Evolutionary conservation across 2,888 invertebrate genomes (phyloP).

Genomic region (Coenonympha arcania): DNA sequence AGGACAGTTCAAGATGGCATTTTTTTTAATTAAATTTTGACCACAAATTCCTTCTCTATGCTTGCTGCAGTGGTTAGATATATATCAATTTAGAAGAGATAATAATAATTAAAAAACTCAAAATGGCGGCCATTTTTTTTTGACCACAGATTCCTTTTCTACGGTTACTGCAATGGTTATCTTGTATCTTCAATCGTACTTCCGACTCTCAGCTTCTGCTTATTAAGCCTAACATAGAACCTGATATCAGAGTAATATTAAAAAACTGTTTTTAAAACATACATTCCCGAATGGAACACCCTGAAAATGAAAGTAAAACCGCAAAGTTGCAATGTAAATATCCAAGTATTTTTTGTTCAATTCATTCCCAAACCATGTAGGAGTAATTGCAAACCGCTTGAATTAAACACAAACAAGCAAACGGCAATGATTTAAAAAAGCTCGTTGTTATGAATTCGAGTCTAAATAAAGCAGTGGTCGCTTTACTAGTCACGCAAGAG

Average conservation of each 20-base stretch:
- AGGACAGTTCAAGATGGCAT: too few species aligned
- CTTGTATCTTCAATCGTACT: too few species aligned
- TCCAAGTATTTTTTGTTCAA: neutral
- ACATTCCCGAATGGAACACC: neutral
- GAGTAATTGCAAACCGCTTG: constrained; percentile 4
- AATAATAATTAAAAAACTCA: too few species aligned
- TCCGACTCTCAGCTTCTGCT: too few species aligned
- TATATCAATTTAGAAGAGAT: too few species aligned
- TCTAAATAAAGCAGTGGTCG: constrained; percentile 4
- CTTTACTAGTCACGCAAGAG: constrained; percentile 1
- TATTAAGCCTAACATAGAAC: too few species aligned
- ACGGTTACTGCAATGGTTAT: too few species aligned
- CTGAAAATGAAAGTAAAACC: constrained; percentile 4
- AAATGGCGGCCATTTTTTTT: too few species aligned
- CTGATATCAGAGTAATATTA: neutral
- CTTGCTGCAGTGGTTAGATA: too few species aligned
- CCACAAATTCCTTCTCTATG: too few species aligned
- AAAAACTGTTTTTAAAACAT: neutral
- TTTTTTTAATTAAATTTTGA: too few species aligned
- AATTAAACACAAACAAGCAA: constrained; percentile 4
- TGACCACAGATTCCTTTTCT: too few species aligned
- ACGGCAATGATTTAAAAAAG: constrained; percentile 5
- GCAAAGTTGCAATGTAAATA: neutral
- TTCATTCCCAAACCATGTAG: neutral
- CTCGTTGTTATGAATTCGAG: constrained; percentile 9